phyloP scores from a whole-genome alignment of 2,888 invertebrate genomes.

The Dolichomitus sp. region DNA sequence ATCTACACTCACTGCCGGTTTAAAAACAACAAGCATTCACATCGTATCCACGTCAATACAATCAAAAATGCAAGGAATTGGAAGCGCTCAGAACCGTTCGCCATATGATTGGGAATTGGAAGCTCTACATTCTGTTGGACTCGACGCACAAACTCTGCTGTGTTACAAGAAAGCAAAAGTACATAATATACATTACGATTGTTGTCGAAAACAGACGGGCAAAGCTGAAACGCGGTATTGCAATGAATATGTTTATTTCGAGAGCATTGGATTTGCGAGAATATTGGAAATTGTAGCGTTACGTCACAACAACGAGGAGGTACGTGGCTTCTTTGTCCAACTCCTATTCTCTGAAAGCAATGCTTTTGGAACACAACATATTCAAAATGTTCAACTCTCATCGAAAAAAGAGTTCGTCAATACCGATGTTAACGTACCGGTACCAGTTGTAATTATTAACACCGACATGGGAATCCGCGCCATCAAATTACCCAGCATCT shows the following conservation, averaged over 20 bases:
- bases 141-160: neutral
- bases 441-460: neutral
- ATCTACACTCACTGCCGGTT: neutral
- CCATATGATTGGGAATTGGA: neutral
- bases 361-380: constrained; percentile 4
- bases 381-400: constrained; percentile 1
- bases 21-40: neutral
- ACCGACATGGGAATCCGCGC: neutral
- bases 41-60: neutral
- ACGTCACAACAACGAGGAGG: neutral
- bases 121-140: neutral
- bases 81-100: neutral
- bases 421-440: neutral
- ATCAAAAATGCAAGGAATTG: neutral
- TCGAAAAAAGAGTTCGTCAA: neutral
- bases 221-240: neutral
- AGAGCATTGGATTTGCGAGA: neutral
- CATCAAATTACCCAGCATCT: neutral
- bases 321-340: constrained; percentile 13
- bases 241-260: constrained; percentile 4
- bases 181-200: neutral
- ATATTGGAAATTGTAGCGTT: constrained; percentile 8
- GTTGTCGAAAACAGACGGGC: neutral
- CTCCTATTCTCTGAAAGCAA: neutral
- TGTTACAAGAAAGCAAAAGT: neutral